phyloP scores from a whole-genome alignment of 2,113 vertebrate species.

The Gambusia holbrooki region DNA sequence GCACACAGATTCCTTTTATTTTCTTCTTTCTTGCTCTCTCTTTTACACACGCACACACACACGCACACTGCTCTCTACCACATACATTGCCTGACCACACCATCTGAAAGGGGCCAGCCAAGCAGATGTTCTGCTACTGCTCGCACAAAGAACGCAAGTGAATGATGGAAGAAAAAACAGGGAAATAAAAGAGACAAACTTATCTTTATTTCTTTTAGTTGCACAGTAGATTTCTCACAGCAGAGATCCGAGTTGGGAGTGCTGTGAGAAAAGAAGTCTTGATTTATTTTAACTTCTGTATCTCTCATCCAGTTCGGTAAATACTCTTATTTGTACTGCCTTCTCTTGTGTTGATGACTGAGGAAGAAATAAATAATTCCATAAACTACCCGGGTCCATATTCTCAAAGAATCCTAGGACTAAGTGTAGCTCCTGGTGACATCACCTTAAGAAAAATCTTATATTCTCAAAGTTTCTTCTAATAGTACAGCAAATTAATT shows the following conservation, averaged over 20 bases:
- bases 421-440: too few relatives aligned
- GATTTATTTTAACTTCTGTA: neutral
- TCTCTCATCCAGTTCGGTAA: neutral
- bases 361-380: neutral
- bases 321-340: neutral
- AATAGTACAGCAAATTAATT: too few relatives aligned
- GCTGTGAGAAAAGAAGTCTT: neutral
- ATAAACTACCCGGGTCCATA: neutral
- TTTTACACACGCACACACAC: conserved; percentile 26
- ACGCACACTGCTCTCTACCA: conserved; percentile 29
- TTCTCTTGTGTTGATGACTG: neutral
- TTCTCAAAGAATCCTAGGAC: too few relatives aligned
- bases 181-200: conserved; percentile 22
- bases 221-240: neutral
- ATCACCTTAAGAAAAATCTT: too few relatives aligned
- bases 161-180: conserved; percentile 38
- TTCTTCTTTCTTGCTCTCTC: conserved; percentile 10
- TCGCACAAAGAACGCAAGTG: conserved; percentile 68
- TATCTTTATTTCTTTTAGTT: conserved; percentile 9
- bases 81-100: conserved; percentile 27
- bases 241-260: neutral
- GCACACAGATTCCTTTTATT: conserved; percentile 14
- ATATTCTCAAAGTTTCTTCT: too few relatives aligned
- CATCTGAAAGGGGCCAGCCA: conserved; percentile 67
- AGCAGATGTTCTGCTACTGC: conserved; percentile 78